These are phyloP conservation scores for Scleropages formosus DNA, from an alignment of 2,797 vertebrate genomes.

Conservation along the genomic window DNA sequence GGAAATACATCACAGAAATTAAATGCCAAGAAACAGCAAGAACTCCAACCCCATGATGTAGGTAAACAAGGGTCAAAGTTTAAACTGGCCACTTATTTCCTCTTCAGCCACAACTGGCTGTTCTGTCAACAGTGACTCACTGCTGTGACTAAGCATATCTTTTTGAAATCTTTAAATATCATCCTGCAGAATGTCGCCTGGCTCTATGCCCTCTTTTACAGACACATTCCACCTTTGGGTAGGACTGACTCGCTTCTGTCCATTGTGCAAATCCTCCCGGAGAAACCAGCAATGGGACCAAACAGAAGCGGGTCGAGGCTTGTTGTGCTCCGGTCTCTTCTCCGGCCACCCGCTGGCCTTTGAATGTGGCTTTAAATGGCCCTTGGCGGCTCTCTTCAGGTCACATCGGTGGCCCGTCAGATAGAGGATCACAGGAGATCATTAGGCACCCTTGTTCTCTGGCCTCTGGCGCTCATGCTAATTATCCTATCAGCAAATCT, in stretches of 20 bases:
- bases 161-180: too few species aligned
- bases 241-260: background rate
- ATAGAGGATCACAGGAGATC: background rate
- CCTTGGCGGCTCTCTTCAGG: background rate
- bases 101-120: conserved; percentile 3
- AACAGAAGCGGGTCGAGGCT: conserved; percentile 1
- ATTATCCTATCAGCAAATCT: background rate
- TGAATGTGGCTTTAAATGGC: conserved; percentile 1
- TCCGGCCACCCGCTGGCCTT: too few species aligned
- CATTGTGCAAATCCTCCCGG: conserved; percentile 1
- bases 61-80: conserved; percentile 1
- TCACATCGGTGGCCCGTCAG: too few species aligned
- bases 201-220: too few species aligned
- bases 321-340: background rate
- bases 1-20: background rate
- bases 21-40: background rate
- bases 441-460: background rate
- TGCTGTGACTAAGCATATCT: too few species aligned
- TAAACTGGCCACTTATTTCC: background rate
- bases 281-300: too few species aligned
- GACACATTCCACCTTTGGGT: too few species aligned
- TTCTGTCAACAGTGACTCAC: too few species aligned
- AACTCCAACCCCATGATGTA: background rate
- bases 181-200: too few species aligned
- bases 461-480: background rate